Base-by-base conservation (phyloP, 1,140 invertebrate species). In the Drosophila obscura region DNA sequence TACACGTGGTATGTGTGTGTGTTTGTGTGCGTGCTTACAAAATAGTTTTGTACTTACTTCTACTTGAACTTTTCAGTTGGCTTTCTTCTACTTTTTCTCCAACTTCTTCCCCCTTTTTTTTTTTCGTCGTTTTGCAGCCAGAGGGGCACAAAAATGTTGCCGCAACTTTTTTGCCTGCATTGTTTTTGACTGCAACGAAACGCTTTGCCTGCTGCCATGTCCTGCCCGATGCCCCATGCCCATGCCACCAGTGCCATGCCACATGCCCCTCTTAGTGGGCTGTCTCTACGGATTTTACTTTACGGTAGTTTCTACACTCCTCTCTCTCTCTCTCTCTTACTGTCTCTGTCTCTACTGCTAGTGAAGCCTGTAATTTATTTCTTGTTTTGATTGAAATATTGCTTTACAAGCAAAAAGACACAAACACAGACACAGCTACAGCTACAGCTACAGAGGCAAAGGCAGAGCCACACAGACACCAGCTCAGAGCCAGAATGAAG, bases 361-460 rank as follows among this genome's bases (percentile, higher is more conserved):
- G 61, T 83, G 84, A 88, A 89, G 84, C 83, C 83, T 77, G 83
- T 88, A 88, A 88, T 88, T 88, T 88, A 88, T 88, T 88, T 89
- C 83, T 88, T 88, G 83, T 88, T 88, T 89, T 88, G 83, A 88
- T 88, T 88, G 83, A 88, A 88, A 88, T 88, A 88, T 88, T 88
- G 83, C 83, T 89, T 88, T 89, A 88, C 83, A 88, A 80, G 83
- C 84, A 83, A 80, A 87, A 83, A 77, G 67, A 84, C 80, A 80
- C 80, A 83, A 67, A 82, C 74, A 81, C 58, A 74, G 62, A 79
- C 59, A 64, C 39, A 60, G 11, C 35, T 39, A 39, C 35, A 60
- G 11, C 35, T 39, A 39, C 35, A 35, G 9, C 31, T 11, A 11
- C 31, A 35, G 31, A 35, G 9, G 11, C 11, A 39, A 19, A 1